Conservation (phyloP, 2,888 invertebrate species). For the Archaeoteleia sp. region DNA sequence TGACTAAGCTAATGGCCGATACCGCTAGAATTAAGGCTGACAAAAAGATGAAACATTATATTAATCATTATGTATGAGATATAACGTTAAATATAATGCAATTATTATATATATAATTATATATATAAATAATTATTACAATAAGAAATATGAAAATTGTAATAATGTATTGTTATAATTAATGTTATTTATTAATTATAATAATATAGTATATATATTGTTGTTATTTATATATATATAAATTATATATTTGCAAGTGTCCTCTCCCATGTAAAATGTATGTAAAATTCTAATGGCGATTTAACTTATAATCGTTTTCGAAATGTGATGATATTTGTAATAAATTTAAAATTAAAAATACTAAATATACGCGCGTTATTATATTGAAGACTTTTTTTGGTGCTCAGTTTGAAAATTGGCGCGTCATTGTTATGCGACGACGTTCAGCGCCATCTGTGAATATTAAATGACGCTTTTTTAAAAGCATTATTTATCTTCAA, state of each 20-base stretch:
- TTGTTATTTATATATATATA: no score
- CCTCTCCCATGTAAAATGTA: slow-evolving; percentile 52
- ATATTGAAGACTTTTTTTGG: no score
- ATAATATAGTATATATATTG: slow-evolving; percentile 55
- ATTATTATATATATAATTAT: slow-evolving; percentile 41
- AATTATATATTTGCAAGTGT: slow-evolving; percentile 58
- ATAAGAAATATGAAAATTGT: no score
- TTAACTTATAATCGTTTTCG: no score
- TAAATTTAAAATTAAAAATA: no score
- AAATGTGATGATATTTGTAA: no score
- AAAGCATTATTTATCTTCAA: background rate
- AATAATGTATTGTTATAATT: no score
- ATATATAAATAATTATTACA: slow-evolving; percentile 52
- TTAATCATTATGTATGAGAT: slow-evolving; percentile 22
- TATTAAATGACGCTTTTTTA: slow-evolving; percentile 9
- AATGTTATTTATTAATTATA: slow-evolving; percentile 55
- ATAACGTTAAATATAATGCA: slow-evolving; percentile 21
- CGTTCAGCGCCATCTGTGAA: no score
- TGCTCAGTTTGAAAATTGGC: no score
- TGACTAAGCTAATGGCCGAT: slow-evolving; percentile 37
- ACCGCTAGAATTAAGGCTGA: slow-evolving; percentile 37
- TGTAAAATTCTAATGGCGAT: slow-evolving; percentile 11
- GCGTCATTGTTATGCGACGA: no score
- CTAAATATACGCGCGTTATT: no score
- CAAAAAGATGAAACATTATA: slow-evolving; percentile 29